Conservation (phyloP, 2,888 invertebrate genomes). For the Colostygia pectinataria region DNA sequence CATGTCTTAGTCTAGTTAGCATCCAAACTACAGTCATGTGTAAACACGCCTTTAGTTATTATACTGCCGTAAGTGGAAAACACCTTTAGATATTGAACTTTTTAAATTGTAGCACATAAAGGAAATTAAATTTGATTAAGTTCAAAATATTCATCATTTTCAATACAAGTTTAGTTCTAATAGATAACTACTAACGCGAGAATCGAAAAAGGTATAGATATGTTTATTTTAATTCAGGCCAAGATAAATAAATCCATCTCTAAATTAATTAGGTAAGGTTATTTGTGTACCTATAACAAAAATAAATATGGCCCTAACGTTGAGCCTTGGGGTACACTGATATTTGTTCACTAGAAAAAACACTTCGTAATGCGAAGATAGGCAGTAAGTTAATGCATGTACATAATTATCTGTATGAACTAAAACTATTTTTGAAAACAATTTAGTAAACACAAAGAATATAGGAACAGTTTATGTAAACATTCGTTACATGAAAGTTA, state of each 20-base stretch:
- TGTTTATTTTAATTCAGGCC: no score
- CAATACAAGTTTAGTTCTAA: slow-evolving; percentile 3
- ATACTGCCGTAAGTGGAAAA: background rate
- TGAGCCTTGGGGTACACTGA: slow-evolving; percentile 5
- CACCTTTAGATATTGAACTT: background rate
- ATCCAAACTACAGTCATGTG: no score
- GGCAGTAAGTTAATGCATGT: background rate
- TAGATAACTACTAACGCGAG: background rate
- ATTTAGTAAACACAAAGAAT: background rate
- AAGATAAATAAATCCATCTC: no score
- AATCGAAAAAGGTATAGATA: no score
- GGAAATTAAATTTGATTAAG: background rate
- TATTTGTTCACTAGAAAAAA: background rate
- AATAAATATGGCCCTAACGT: background rate
- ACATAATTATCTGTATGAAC: background rate
- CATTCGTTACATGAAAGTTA: background rate
- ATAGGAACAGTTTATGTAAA: background rate
- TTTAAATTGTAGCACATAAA: background rate
- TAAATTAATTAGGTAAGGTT: no score
- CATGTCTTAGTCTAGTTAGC: no score
- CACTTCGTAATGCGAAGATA: no score
- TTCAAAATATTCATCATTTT: background rate
- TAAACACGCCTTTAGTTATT: no score
- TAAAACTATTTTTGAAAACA: background rate
- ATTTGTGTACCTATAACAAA: background rate